Base-by-base conservation (phyloP, 1,140 invertebrate species). In the Phocides pigmalion region DNA sequence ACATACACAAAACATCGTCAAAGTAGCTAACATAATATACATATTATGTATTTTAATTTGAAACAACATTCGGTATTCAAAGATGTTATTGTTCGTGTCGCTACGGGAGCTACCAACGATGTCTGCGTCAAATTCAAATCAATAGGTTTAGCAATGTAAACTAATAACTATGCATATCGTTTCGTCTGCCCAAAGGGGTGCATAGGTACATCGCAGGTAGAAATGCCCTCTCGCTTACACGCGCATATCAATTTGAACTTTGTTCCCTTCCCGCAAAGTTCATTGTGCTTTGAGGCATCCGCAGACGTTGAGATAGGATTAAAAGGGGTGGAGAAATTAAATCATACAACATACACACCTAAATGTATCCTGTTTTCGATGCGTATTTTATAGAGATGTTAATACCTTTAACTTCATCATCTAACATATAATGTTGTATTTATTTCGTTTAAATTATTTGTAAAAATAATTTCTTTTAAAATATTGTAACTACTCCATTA, bases 131-230 rank as follows among this genome's bases (percentile, higher is more conserved):
- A 47, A 35, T 37, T 59, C 16, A 22, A 59, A 59, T 59, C 42
- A 47, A 59, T 59, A 37, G 17, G 12, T 44, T 47, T 59, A 47
- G 42, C 44, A 22, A 47, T 15, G 44, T 37, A 47, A 59, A 47
- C 42, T 59, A 59, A 59, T 61, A 61, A 61, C 42, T 61, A 61
- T 61, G 44, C 56, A 61, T 47, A 49, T 37, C 25, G 39, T 19
- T 41, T 32, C 41, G 56, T 59, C 56, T 59, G 28, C 28, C 32
- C 28, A 8, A 37, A 47, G 44, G 56, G 54, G 54, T 58, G 54
- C 54, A 58, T 46, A 22, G 42, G 46, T n/a, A 11, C 17, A 15
- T 19, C 16, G 44, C 56, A 59, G 56, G 56, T 59, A 59, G 44
- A 16, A 46, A 37, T 56, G 22, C 56, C 56, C 44, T 47, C 54